phyloP scores from a whole-genome alignment of 2,888 invertebrate species.

The Holacanthella duospinosa region DNA sequence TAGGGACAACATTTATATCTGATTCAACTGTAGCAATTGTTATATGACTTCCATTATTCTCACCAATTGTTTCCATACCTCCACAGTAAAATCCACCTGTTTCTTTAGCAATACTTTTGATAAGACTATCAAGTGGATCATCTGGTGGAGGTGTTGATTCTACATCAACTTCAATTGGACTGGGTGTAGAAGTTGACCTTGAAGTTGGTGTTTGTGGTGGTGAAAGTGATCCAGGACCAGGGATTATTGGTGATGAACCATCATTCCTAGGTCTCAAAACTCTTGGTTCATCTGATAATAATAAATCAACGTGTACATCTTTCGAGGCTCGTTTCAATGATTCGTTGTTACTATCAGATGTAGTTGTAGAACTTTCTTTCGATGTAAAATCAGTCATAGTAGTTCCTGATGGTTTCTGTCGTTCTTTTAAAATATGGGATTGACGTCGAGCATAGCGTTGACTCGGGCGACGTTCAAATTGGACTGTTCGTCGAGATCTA shows the following conservation, averaged over 20 bases:
- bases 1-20: slow-evolving; percentile 43
- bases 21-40: slow-evolving; percentile 4
- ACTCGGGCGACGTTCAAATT: slow-evolving; percentile 91
- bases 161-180: slow-evolving; percentile 18
- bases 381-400: slow-evolving; percentile 40
- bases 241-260: slow-evolving; percentile 17
- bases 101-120: slow-evolving; percentile 65
- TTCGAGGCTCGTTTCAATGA: neutral
- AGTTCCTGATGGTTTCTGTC: slow-evolving; percentile 50
- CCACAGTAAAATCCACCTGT: slow-evolving; percentile 31
- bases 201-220: slow-evolving; percentile 36
- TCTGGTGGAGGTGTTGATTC: slow-evolving; percentile 43
- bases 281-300: slow-evolving; percentile 25
- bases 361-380: slow-evolving; percentile 5
- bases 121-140: slow-evolving; percentile 58
- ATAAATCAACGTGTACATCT: slow-evolving; percentile 23
- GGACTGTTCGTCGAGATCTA: slow-evolving; percentile 80
- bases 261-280: slow-evolving; percentile 24
- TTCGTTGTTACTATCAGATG: slow-evolving; percentile 8
- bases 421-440: slow-evolving; percentile 45
- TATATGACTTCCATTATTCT: slow-evolving; percentile 10
- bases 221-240: slow-evolving; percentile 20
- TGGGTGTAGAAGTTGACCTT: slow-evolving; percentile 35
- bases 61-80: slow-evolving; percentile 15
- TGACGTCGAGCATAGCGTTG: slow-evolving; percentile 90